A percentile compares a stretch with the other conserved stretches of the same genome.
Conservation (phyloP, 1,140 invertebrate genomes). For the Octopus bimaculoides region DNA sequence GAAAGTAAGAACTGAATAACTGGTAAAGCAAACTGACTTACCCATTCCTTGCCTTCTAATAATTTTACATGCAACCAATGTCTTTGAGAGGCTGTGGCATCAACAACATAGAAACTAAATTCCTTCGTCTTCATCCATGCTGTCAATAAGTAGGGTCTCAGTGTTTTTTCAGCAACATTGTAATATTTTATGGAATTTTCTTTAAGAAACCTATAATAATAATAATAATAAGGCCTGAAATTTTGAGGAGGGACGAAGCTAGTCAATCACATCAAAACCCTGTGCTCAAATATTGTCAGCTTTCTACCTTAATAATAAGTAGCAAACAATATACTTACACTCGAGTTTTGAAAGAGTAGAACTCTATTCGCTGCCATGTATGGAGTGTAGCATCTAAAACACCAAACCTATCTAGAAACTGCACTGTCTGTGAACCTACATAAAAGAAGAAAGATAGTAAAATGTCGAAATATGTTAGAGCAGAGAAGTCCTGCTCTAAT, state of each 20-base stretch:
- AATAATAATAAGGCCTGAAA: neutral
- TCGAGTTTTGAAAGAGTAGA: slow-evolving; percentile 24
- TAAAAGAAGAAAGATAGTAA: neutral
- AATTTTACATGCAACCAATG: slow-evolving; percentile 35
- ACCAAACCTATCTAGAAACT: slow-evolving; percentile 41
- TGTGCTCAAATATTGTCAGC: too few species aligned
- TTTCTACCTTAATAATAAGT: too few species aligned
- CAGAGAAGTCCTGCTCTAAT: too few species aligned
- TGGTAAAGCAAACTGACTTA: slow-evolving; percentile 17
- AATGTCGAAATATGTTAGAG: too few species aligned
- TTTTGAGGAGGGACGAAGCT: too few species aligned
- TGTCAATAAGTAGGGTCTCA: slow-evolving; percentile 34
- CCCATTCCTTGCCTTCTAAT: slow-evolving; percentile 27
- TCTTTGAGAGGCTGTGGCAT: slow-evolving; percentile 31
- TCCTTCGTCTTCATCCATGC: slow-evolving; percentile 27
- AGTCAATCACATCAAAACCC: too few species aligned
- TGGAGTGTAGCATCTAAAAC: slow-evolving; percentile 33
- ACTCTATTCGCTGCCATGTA: slow-evolving; percentile 30
- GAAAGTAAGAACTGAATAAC: neutral
- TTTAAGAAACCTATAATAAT: slow-evolving; percentile 39
- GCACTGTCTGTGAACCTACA: slow-evolving; percentile 36
- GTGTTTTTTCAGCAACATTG: slow-evolving; percentile 26
- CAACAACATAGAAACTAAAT: slow-evolving; percentile 20
- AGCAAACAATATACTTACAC: slow-evolving; percentile 17
- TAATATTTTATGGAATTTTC: slow-evolving; percentile 41